These are phyloP conservation scores for Quiscalus mexicanus DNA, from an alignment of 2,113 vertebrate genomes.

Conservation along the genomic window DNA sequence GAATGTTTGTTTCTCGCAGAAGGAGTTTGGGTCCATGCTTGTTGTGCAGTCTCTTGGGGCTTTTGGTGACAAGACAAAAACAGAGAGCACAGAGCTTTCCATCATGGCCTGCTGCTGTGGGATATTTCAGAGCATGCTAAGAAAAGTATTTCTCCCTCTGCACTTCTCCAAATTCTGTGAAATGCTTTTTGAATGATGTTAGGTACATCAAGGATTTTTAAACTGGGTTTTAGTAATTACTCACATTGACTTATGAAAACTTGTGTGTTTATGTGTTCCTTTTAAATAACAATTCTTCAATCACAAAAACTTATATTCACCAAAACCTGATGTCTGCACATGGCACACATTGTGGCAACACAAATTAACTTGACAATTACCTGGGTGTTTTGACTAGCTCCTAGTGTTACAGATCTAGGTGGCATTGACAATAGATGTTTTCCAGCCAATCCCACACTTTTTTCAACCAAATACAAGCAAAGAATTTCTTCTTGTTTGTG, in stretches of 20 bases:
- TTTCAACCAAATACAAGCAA: slow-evolving; percentile 25
- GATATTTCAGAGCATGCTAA: neutral
- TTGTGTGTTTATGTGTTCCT: neutral
- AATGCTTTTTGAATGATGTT: neutral
- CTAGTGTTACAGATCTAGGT: neutral
- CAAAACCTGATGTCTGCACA: neutral
- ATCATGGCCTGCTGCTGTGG: neutral
- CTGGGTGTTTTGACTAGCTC: slow-evolving; percentile 3
- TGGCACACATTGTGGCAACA: neutral
- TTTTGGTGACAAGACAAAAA: neutral
- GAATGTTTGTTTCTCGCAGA: neutral
- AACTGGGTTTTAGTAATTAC: neutral
- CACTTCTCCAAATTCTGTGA: neutral
- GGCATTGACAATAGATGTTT: slow-evolving; percentile 19
- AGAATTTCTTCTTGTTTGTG: neutral
- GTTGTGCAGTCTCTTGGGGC: neutral
- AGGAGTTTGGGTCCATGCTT: neutral
- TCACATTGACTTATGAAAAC: neutral
- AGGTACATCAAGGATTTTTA: neutral
- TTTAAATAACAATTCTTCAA: neutral
- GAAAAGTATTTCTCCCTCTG: neutral
- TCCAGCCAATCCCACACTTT: neutral
- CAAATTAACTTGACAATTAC: neutral
- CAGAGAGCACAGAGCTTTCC: neutral
- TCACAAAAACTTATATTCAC: neutral